Base-by-base conservation (phyloP, 2,888 invertebrate genomes). In the Dioctria linearis region DNA sequence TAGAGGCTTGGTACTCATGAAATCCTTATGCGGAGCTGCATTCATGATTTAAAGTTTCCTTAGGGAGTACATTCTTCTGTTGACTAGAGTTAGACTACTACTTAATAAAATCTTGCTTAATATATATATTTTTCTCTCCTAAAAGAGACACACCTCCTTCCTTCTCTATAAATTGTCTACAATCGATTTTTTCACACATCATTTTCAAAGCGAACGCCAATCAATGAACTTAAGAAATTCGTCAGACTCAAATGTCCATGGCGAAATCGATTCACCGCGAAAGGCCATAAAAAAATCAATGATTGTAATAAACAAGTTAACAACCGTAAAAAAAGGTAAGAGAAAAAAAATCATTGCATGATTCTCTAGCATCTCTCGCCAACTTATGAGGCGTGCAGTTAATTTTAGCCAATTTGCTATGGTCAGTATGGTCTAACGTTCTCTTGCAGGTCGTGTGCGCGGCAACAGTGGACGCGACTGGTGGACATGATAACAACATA, bases 271-370 rank as follows among this genome's bases (percentile, higher is more conserved):
- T 75, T 67, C 46, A 9, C 75, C 63, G 49, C 65, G 78, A 82
- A 78, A n/a, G 57, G 67, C 81, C 69, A 76, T 76, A 80, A 80
- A 82, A 81, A 80, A 75, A 82, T 80, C 82, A 80, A 78, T 82
- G 82, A 82, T 65, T 78, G 82, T 78, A 69, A 82, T 80, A 82
- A 82, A 82, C 80, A 82, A 82, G 80, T 66, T 65, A 82, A 80
- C 78, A 82, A 79, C 78, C 82, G 78, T 80, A 69, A 80, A 82
- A 82, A 75, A 75, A 57, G 8, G 49, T 6, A 4, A 61, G 43
- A 42, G 11, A 40, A 25, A 42, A 25, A 75, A 75, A 59, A 25
- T 75, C 59, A 42, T 61, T 59, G 43, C 59, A 42, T 59, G 57
- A 61, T 75, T 59, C 43, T 61, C 75, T 75, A 61, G 71, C 51